Percentiles rank a stretch among this genome's conserved stretches.
Evolutionary conservation across 2,113 vertebrate species (phyloP).

Genomic region (Cyanoderma ruficeps): DNA sequence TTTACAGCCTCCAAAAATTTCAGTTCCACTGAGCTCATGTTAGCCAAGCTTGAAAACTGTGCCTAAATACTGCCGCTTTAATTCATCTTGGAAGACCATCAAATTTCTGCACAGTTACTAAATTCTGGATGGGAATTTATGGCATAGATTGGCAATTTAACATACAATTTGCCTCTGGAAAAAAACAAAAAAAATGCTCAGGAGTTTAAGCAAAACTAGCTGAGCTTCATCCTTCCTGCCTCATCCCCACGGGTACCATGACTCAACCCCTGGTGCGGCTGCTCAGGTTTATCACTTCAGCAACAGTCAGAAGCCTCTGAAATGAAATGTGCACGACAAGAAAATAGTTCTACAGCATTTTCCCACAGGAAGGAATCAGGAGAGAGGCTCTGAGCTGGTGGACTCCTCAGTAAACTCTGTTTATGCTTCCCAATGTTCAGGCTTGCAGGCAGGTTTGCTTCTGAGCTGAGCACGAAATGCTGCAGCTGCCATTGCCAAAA

Average conservation of each 20-base stretch:
- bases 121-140: neutral
- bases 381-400: neutral
- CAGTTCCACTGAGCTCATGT: neutral
- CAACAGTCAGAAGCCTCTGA: neutral
- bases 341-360: conserved; percentile 30
- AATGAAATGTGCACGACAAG: neutral
- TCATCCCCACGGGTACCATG: neutral
- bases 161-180: neutral
- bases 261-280: neutral
- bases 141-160: neutral
- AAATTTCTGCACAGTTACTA: neutral
- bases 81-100: neutral
- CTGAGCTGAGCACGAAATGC: neutral
- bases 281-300: neutral
- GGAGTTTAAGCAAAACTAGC: neutral
- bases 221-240: conserved; percentile 15
- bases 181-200: neutral
- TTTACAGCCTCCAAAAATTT: neutral
- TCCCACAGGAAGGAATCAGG: neutral
- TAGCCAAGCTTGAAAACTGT: neutral
- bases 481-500: neutral
- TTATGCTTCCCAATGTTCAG: neutral
- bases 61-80: neutral
- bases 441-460: neutral
- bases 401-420: conserved; percentile 7